Evolutionary conservation across 2,797 vertebrate species (phyloP), one percentile per base, ranked within the genome.

Genomic region (Apogon hyalosoma): DNA sequence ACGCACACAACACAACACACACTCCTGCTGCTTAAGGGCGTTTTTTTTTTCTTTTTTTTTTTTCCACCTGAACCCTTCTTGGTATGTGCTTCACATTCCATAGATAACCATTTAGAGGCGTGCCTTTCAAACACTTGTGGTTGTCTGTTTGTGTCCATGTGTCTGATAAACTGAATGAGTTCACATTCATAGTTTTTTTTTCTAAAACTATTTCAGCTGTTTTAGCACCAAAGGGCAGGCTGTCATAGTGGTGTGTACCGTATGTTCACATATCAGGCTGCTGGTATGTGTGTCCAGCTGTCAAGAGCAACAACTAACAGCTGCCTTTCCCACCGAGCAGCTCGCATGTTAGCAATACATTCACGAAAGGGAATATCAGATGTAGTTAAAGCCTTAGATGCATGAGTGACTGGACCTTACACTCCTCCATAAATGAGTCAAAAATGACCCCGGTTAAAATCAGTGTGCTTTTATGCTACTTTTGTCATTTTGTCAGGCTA

Each of bases 261-360:
- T 42, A 54, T 49, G 36, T 28, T 43, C 41, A 18, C 66, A 47
- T 74, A 28, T 67, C 41, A 19, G 38, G 48, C 54, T 43, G 56
- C 65, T 49, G 40, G 49, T 73, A 67, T 58, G 57, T 58, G 53
- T 38, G 56, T 73, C 64, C 88, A 85, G 82, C 86, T 91, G 87
- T 86, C 69, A 36, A 9, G 18, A 43, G 54, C 55, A 46, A 38
- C 4, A 21, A 12, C 42, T 11, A 69, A 42, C 86, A 81, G 76
- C 81, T 90, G 87, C 41, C 38, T 47, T 71, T 80, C 76, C 75
- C 76, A 76, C 64, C 41, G 53, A 65, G 52, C 24, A 19, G 67
- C 24, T 67, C 3, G 2, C 39, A 65, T 33, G 45, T 57, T 19
- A 12, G 14, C 24, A 31, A 11, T 7, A 42, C 58, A 62, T 24